phyloP scores from a whole-genome alignment of 2,113 vertebrate species.

The Nothoprocta perdicaria region DNA sequence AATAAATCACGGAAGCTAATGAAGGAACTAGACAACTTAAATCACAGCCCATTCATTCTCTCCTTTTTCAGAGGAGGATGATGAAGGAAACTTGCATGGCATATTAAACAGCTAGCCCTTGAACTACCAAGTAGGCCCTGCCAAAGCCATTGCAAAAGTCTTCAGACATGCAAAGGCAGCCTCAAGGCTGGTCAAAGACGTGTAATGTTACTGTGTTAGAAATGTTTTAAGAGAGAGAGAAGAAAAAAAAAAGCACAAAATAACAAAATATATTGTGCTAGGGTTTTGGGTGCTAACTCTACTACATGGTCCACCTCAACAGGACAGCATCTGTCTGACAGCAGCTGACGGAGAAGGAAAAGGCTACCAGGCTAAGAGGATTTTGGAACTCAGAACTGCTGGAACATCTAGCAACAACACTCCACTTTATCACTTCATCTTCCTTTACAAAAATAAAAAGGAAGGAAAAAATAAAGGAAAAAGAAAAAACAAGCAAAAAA shows the following conservation, averaged over 20 bases:
- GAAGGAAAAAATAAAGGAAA: too few species aligned
- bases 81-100: not conserved
- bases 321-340: not conserved
- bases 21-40: not conserved
- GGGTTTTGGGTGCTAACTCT: not conserved
- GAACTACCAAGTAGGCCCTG: not conserved
- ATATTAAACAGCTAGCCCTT: slow-evolving; percentile 34
- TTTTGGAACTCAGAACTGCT: not conserved
- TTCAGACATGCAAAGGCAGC: not conserved
- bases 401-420: not conserved
- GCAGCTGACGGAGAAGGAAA: not conserved
- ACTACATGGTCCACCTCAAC: not conserved
- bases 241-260: too few species aligned
- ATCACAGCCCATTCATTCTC: slow-evolving; percentile 16
- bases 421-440: not conserved
- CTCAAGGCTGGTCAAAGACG: not conserved
- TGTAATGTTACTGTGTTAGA: not conserved
- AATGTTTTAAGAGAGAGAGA: not conserved
- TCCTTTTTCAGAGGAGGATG: not conserved
- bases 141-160: not conserved
- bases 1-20: slow-evolving; percentile 8
- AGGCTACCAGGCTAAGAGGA: not conserved
- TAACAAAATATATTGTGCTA: not conserved
- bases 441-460: not conserved
- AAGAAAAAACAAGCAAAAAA: too few species aligned